Base-by-base conservation (phyloP, 2,888 invertebrate species). In the Aporophyla lueneburgensis region DNA sequence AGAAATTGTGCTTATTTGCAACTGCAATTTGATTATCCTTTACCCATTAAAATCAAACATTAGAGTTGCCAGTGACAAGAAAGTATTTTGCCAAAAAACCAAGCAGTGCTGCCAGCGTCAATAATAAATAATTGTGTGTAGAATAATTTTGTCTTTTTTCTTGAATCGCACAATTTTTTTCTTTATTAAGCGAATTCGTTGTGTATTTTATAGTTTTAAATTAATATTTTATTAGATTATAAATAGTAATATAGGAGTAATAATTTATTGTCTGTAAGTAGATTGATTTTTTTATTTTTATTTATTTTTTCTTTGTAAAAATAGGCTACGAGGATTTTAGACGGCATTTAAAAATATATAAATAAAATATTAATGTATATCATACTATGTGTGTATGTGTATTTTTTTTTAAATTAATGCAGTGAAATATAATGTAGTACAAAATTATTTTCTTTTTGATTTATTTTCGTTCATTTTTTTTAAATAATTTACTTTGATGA, bases 361-460 rank as follows among this genome's bases (percentile, higher is more conserved):
- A 76, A 89, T 88, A 54, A 78, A 87, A 80, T 85, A 76, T 82
- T 76, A 79, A 83, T 87, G 86, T 87, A 73, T 86, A 77, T 59
- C 74, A 74, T 85, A 88, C 72, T 86, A 86, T 88, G 90, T 90
- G 89, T 86, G 79, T 84, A 69, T 83, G 85, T 89, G 81, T 89
- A 82, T 33, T 33, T 86, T 81, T 87, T 87, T 84, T 86, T 67
- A 10, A 87, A 89, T 90, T 86, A 90, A 87, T 91, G 87, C 89
- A 84, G 86, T 91, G 90, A 91, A 92, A 92, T 93, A 93, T 92
- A 93, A 86, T 91, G 90, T 92, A 91, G 92, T 93, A 92, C 91
- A 93, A 90, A 74, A 87, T 89, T 88, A 86, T 89, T 87, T 88
- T 89, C 58, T 78, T 86, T 83, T 88, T 87, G 76, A 83, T 76